These are phyloP conservation scores for Thymelicus acteon DNA, from an alignment of 2,888 invertebrate genomes.

Conservation along the genomic window DNA sequence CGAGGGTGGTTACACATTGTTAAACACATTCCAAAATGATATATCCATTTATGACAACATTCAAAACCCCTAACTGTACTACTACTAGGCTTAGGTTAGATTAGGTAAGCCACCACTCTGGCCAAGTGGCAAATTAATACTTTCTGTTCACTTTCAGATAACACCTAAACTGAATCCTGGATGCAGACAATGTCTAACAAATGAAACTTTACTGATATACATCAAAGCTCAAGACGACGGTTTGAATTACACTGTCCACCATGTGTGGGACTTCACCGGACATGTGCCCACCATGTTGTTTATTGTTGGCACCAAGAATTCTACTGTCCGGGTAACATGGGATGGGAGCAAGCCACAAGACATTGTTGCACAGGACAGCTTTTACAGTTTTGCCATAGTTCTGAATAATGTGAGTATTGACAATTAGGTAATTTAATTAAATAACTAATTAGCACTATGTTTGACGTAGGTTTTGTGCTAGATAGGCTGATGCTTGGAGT, in stretches of 20 bases:
- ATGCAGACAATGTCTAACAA: constrained; percentile 57
- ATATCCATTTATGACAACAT: no score
- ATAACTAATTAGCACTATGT: not conserved
- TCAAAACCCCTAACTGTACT: no score
- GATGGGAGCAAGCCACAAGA: constrained; percentile 55
- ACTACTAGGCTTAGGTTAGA: no score
- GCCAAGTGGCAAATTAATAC: not conserved
- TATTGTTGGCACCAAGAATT: constrained; percentile 74
- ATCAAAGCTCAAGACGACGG: constrained; percentile 78
- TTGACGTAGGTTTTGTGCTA: no score
- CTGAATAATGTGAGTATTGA: constrained; percentile 83
- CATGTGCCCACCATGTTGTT: constrained; percentile 85
- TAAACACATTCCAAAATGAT: no score
- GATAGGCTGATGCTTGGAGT: no score
- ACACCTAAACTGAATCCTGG: constrained; percentile 66
- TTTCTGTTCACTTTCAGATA: constrained; percentile 56
- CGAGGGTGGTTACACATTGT: no score
- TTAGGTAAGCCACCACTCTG: no score
- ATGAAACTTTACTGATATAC: constrained; percentile 75
- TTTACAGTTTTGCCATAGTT: constrained; percentile 85
- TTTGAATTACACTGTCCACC: constrained; percentile 84
- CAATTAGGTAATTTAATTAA: not conserved
- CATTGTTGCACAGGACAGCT: constrained; percentile 74
- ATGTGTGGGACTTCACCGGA: constrained; percentile 87
- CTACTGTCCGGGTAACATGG: constrained; percentile 82